Conservation (phyloP, 1,140 invertebrate genomes). For the Hestina assimilis region DNA sequence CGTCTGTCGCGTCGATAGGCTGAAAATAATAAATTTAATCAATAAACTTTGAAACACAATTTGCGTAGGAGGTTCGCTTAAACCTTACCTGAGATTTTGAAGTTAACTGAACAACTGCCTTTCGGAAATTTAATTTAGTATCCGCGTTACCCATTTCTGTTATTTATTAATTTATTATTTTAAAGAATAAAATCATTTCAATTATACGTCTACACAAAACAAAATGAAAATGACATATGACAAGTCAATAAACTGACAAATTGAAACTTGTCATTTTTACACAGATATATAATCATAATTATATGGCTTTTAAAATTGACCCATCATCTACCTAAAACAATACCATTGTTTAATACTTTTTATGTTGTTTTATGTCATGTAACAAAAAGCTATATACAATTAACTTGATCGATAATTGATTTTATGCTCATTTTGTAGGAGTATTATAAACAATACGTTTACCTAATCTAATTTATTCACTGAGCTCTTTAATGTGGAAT, state of each 20-base stretch:
- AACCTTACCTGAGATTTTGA: constrained; percentile 92
- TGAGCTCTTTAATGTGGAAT: no score
- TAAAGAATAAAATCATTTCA: constrained; percentile 59
- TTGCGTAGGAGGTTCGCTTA: constrained; percentile 18
- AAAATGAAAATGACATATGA: constrained; percentile 37
- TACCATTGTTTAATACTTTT: no score
- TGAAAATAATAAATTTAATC: constrained; percentile 70
- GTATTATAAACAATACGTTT: no score
- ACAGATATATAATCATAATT: neutral
- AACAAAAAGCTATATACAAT: no score
- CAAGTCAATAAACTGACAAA: neutral
- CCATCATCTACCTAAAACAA: no score
- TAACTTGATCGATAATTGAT: no score
- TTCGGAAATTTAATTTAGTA: constrained; percentile 97
- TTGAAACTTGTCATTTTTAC: neutral
- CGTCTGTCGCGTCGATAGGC: constrained; percentile 94
- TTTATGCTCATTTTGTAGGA: no score
- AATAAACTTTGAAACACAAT: constrained; percentile 30
- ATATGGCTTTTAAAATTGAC: no score
- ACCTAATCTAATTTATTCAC: no score
- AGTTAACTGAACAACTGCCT: constrained; percentile 97
- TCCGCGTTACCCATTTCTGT: constrained; percentile 96
- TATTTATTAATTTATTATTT: constrained; percentile 41
- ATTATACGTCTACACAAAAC: constrained; percentile 59
- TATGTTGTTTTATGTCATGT: no score